Base-by-base conservation (phyloP, 2,797 vertebrate genomes). In the Oreortyx pictus region DNA sequence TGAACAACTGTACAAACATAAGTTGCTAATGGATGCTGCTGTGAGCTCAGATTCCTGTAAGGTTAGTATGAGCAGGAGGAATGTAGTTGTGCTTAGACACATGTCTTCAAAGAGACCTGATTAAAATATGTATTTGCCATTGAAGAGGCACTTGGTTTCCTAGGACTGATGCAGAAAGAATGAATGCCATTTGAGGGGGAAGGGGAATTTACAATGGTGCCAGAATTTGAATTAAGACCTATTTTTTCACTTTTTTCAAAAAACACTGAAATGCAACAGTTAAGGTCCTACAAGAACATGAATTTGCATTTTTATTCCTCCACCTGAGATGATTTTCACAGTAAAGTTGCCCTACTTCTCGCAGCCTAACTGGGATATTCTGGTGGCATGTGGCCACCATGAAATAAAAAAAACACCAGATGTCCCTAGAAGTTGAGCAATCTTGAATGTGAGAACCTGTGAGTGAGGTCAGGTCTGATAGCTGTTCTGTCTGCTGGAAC, bases 71-170 rank as follows among this genome's bases (percentile, higher is more conserved):
- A 11, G 23, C 20, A 82, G 75, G 50, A 72, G 41, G 22, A 52
- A 8, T 80, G 37, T 77, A 88, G 22, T 20, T 7, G 12, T 56
- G 23, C 9, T 62, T 43, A 77, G 24, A 16, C 14, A 41, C 39
- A 39, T 39, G 39, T 41, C 39, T 41, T 41, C 39, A 41, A 13
- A 41, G 39, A 41, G 39, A 41, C 39, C 39, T 41, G 39, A 41
- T 41, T 41, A 41, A 41, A 82, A 66, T 17, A 8, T 59, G 0
- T 46, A 29, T 29, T 29, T 67, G 65, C 19, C 11, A 4, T 31
- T 7, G 10, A 2, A 57, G 0, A 0, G 5, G 6, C 72, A 4
- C 70, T n/a, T 60, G 5, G 3, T 71, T 86, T 74, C 31, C 19
- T 2, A 2, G 5, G 62, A 37, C 4, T 14, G 35, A 85, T n/a